Percentiles rank a stretch among this genome's conserved stretches.
Conservation (phyloP, 2,113 vertebrate genomes). For the Corythornis madagascariensis region DNA sequence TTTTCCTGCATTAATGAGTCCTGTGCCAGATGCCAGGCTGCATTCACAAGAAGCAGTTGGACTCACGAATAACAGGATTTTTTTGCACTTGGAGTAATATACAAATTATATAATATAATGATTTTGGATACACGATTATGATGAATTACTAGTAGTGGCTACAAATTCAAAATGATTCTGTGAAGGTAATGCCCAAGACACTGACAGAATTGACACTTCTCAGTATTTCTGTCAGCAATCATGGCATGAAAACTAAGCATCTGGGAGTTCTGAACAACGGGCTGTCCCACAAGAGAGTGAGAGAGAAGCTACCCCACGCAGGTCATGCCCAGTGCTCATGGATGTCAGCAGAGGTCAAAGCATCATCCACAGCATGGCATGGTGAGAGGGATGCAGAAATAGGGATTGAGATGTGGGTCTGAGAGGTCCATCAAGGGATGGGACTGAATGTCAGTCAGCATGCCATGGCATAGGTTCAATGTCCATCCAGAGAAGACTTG, state of each 20-base stretch:
- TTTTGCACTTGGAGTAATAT: no score
- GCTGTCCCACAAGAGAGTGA: not conserved
- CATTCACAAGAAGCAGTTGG: no score
- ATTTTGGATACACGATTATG: not conserved
- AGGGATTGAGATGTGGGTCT: not conserved
- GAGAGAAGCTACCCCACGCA: not conserved
- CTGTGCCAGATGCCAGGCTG: no score
- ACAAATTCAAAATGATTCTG: not conserved
- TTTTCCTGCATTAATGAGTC: no score
- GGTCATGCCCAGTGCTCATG: no score
- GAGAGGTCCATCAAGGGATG: not conserved
- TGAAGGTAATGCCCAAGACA: not conserved
- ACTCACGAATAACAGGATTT: no score
- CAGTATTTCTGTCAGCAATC: not conserved
- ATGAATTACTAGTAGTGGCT: not conserved
- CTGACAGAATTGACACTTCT: not conserved
- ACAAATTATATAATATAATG: not conserved
- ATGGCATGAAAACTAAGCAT: not conserved
- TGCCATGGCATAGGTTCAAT: not conserved
- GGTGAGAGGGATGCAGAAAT: rapidly evolving
- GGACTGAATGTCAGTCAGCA: rapidly evolving
- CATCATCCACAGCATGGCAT: not conserved
- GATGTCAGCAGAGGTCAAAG: not conserved
- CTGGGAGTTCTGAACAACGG: not conserved
- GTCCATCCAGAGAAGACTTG: not conserved